These are phyloP conservation scores for Nasonovia ribisnigri DNA, from an alignment of 2,888 invertebrate species.

Conservation along the genomic window DNA sequence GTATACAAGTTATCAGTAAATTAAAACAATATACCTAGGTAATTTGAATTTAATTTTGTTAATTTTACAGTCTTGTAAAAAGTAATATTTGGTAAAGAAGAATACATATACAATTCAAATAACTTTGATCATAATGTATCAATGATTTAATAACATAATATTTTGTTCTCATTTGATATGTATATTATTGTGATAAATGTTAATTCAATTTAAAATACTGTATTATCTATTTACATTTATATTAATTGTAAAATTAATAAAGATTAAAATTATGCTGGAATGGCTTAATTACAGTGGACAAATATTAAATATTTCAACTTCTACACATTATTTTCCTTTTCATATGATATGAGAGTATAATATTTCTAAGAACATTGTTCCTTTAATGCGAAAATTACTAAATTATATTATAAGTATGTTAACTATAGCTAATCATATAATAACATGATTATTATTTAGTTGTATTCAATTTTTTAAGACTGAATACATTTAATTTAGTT, in stretches of 20 bases:
- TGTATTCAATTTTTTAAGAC: neutral
- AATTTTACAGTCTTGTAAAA: constrained; percentile 36
- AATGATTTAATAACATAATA: neutral
- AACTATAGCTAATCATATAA: neutral
- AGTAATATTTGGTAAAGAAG: constrained; percentile 13
- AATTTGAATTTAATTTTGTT: constrained; percentile 10
- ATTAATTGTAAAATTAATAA: constrained; percentile 3
- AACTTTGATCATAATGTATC: neutral
- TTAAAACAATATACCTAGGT: neutral
- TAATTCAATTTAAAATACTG: neutral
- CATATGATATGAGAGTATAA: constrained; percentile 37
- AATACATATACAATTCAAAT: constrained; percentile 12
- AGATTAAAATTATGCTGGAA: constrained; percentile 25
- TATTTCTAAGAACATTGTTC: constrained; percentile 11
- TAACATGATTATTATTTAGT: constrained; percentile 6
- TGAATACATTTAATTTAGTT: neutral
- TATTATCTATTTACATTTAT: neutral
- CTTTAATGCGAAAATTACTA: neutral
- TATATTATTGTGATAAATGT: constrained; percentile 14
- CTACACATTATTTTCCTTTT: neutral
- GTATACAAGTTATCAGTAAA: neutral
- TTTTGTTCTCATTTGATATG: constrained; percentile 51
- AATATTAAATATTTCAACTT: neutral
- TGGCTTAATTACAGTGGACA: neutral
- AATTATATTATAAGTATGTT: neutral